Percentiles rank a stretch among this genome's conserved stretches.
These are phyloP conservation scores for Lasioglossum morio DNA, from an alignment of 2,888 invertebrate species.

Conservation along the genomic window DNA sequence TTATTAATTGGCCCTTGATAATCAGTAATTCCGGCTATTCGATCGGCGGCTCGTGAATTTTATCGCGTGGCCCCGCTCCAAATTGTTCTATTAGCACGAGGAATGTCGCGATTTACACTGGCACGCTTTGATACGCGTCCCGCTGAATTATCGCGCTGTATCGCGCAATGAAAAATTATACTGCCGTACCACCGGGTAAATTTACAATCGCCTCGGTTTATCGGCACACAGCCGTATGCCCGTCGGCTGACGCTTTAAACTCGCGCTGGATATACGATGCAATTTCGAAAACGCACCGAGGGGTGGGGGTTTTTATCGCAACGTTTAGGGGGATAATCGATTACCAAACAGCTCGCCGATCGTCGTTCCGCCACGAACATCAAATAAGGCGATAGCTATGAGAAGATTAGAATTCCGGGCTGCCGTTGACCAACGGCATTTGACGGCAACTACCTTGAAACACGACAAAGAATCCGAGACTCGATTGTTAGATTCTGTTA, in stretches of 20 bases:
- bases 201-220: conserved; percentile 40
- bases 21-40: conserved; percentile 17
- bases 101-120: conserved; percentile 11
- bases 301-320: background rate
- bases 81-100: conserved; percentile 26
- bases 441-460: background rate
- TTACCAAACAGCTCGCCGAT: background rate
- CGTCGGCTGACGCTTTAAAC: conserved; percentile 26
- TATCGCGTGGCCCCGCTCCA: conserved; percentile 10
- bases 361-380: background rate
- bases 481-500: background rate
- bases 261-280: conserved; percentile 6
- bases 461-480: background rate
- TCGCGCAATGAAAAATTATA: conserved; percentile 46
- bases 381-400: background rate
- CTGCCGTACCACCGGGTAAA: background rate
- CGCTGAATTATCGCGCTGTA: conserved; percentile 15
- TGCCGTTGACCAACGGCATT: background rate
- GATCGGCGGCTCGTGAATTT: conserved; percentile 14
- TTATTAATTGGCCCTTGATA: background rate
- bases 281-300: conserved; percentile 25
- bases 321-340: conserved; percentile 11
- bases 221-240: conserved; percentile 24
- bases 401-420: background rate
- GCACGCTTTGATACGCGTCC: conserved; percentile 15